Conservation (phyloP, 2,797 vertebrate genomes). For the Anguilla megastoma region DNA sequence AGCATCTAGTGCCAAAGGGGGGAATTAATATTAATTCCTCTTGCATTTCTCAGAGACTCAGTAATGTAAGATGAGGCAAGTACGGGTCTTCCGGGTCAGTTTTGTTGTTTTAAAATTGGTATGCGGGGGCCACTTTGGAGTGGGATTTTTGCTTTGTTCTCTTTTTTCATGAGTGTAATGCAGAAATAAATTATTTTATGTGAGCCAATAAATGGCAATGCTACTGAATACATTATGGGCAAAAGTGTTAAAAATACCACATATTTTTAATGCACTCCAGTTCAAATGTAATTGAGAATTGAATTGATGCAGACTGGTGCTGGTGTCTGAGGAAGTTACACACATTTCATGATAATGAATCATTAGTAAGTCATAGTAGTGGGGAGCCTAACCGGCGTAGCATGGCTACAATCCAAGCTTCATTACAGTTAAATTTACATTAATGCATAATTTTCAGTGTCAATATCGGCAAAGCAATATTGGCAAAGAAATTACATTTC, state of each 20-base stretch:
- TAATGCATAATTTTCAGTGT: not conserved
- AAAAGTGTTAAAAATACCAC: not conserved
- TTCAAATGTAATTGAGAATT: not conserved
- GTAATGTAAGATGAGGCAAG: conserved; percentile 31
- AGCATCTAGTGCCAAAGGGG: not conserved
- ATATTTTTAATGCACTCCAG: not conserved
- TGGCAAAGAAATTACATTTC: not conserved
- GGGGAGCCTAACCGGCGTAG: not conserved
- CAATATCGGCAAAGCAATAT: not conserved
- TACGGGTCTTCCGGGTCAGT: conserved; percentile 18
- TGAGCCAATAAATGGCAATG: no score
- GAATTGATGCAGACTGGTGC: not conserved
- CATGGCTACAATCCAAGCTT: not conserved
- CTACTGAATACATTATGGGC: not conserved
- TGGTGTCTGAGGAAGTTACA: not conserved
- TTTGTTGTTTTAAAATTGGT: conserved; percentile 14
- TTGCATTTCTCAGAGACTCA: conserved; percentile 27
- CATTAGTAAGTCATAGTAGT: not conserved
- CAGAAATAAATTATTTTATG: not conserved
- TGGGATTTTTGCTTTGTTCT: not conserved
- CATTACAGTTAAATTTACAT: not conserved
- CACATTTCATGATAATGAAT: not conserved
- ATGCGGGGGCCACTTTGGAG: not conserved
- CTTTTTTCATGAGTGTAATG: not conserved
- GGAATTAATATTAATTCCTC: conserved; percentile 32